Conservation (phyloP, 2,888 invertebrate species). For the Leptopterna dolabrata region DNA sequence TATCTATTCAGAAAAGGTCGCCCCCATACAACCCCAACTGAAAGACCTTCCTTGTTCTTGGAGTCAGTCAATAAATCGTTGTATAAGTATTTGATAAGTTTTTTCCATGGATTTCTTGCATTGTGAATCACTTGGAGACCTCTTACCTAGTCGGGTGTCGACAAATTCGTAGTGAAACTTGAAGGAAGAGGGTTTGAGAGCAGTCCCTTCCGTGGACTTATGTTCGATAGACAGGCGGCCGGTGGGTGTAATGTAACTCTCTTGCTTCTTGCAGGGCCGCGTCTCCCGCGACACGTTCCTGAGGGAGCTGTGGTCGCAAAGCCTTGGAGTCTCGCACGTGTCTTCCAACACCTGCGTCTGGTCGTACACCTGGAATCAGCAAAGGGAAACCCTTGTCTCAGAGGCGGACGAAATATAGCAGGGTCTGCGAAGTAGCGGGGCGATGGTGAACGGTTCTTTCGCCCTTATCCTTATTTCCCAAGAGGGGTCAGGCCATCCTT, state of each 20-base stretch:
- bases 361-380: constrained; percentile 60
- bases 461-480: neutral
- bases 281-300: constrained; percentile 80
- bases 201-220: constrained; percentile 76
- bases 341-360: constrained; percentile 71
- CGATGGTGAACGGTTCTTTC: neutral
- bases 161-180: constrained; percentile 82
- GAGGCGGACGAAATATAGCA: no score
- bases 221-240: constrained; percentile 65
- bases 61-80: no score
- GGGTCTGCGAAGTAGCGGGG: no score
- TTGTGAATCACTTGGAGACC: no score
- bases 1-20: no score
- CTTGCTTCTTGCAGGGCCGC: constrained; percentile 81
- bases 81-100: no score
- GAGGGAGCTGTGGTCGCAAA: constrained; percentile 85
- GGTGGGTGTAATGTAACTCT: constrained; percentile 78
- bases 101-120: no score
- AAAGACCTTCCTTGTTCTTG: no score
- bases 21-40: no score
- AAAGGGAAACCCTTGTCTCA: neutral
- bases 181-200: constrained; percentile 79
- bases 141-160: constrained; percentile 79
- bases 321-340: constrained; percentile 81
- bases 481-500: neutral